Conservation (phyloP, 1,140 invertebrate genomes). For the Trypoxylus dichotomus region DNA sequence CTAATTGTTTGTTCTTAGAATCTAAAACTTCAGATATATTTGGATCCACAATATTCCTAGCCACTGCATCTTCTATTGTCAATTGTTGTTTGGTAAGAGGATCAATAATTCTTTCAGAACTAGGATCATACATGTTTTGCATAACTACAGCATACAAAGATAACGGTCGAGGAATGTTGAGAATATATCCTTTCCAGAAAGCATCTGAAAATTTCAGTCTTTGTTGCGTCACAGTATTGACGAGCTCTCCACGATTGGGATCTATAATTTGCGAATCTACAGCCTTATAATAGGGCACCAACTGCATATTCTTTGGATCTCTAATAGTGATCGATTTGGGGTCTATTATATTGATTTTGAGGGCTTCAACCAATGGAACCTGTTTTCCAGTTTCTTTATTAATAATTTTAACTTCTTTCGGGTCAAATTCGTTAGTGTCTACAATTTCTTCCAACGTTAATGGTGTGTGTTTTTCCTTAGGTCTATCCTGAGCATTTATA, state of each 20-base stretch:
- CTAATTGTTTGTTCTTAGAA: slow-evolving; percentile 66
- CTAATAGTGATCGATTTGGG: slow-evolving; percentile 71
- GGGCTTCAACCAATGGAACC: slow-evolving; percentile 69
- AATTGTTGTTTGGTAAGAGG: slow-evolving; percentile 69
- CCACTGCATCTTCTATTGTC: slow-evolving; percentile 73
- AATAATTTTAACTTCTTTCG: slow-evolving; percentile 64
- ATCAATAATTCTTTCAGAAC: slow-evolving; percentile 73
- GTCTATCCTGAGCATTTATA: slow-evolving; percentile 58
- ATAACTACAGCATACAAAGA: slow-evolving; percentile 75
- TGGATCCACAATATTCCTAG: slow-evolving; percentile 77
- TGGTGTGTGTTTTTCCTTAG: slow-evolving; percentile 54
- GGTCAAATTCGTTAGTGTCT: slow-evolving; percentile 66
- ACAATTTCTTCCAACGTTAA: slow-evolving; percentile 66
- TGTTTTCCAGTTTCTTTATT: slow-evolving; percentile 64
- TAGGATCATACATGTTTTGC: slow-evolving; percentile 70
- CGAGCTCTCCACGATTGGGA: slow-evolving; percentile 69
- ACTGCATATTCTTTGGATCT: slow-evolving; percentile 71
- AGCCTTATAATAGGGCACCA: slow-evolving; percentile 72
- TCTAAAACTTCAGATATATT: slow-evolving; percentile 83
- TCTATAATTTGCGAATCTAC: slow-evolving; percentile 77
- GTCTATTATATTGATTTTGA: slow-evolving; percentile 74
- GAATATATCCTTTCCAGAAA: slow-evolving; percentile 70
- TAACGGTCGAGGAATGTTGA: slow-evolving; percentile 68
- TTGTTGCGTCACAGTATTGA: slow-evolving; percentile 68
- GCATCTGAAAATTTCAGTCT: slow-evolving; percentile 70